Evolutionary conservation across 2,888 invertebrate species (phyloP), one percentile per base, ranked within the genome.

Genomic region (Electrophaes corylata): DNA sequence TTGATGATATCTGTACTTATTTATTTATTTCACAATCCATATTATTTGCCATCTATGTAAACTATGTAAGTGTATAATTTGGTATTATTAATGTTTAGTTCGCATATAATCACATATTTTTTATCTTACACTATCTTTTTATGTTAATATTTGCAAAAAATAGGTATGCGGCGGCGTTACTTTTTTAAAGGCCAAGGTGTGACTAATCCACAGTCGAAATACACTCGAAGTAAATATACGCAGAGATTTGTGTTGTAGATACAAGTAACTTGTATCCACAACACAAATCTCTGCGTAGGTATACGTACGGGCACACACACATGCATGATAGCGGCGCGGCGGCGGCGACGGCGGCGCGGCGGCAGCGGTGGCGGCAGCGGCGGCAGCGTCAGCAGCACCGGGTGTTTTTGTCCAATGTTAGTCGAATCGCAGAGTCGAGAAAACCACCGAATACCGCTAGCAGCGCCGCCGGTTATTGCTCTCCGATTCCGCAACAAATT

Each of bases 401-500:
- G 77, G 76, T 83, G 84, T 90, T 89, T 89, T 91, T 88, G 86
- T 85, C 76, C 84, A 88, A 88, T 88, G 83, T 88, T 83, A 88
- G 35, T 43, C 10, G 84, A 84, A 81, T 66, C 82, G 78, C 84
- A 82, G 87, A 87, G 81, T 65, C 81, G 79, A 86, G 83, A 87
- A 88, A 88, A 89, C 89, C 89, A 77, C 88, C 84, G 76, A 87
- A 88, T 91, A 91, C 91, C 91, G 91, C 91, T 91, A 91, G 82
- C 83, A 78, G 69, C 73, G 79, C 78, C 76, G 81, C 78, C 90
- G 90, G 91, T 90, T 91, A 90, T 90, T 91, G 91, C 91, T 90
- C 91, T 90, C 90, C 67, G 88, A 88, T 91, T 90, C 91, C 90
- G 91, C 89, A 91, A 91, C 88, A 90, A 91, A 91, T 91, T 91